A percentile compares a stretch with the other conserved stretches of the same genome.
These are phyloP conservation scores for Lynx canadensis DNA, from an alignment of 2,113 vertebrate species.

Conservation along the genomic window DNA sequence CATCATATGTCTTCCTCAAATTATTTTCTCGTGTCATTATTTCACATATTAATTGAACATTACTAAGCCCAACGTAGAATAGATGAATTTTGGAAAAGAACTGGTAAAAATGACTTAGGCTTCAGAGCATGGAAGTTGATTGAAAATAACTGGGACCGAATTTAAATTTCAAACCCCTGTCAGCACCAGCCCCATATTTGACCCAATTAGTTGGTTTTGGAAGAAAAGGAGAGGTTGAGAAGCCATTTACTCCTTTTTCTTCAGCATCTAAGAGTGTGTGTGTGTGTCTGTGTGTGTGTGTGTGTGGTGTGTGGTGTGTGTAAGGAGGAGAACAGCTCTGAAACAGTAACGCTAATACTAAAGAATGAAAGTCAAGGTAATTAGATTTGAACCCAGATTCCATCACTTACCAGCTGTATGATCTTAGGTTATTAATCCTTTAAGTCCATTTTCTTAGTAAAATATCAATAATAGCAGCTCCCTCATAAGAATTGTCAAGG, in stretches of 20 bases:
- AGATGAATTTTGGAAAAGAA: not conserved
- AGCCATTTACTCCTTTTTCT: not conserved
- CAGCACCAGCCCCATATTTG: not conserved
- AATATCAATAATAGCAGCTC: not conserved
- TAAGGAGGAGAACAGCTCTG: not conserved
- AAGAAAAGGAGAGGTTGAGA: not conserved
- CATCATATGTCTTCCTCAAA: not conserved
- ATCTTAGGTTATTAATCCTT: not conserved
- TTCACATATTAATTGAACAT: conserved; percentile 30
- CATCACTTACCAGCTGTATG: not conserved
- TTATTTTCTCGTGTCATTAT: conserved; percentile 53
- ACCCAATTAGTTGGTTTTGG: not conserved
- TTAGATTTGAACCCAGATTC: not conserved
- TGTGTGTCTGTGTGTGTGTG: not conserved
- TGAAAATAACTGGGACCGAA: not conserved
- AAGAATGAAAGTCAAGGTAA: not conserved
- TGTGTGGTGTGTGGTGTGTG: not conserved
- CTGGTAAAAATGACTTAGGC: not conserved
- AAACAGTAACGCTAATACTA: not conserved
- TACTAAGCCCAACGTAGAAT: not conserved
- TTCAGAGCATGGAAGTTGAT: not conserved
- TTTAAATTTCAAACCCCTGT: not conserved
- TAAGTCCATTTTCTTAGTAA: not conserved
- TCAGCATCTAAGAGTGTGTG: not conserved
- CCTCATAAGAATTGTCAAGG: not conserved